Conservation (phyloP, 2,797 vertebrate genomes). For the Euphonia xanthogaster region DNA sequence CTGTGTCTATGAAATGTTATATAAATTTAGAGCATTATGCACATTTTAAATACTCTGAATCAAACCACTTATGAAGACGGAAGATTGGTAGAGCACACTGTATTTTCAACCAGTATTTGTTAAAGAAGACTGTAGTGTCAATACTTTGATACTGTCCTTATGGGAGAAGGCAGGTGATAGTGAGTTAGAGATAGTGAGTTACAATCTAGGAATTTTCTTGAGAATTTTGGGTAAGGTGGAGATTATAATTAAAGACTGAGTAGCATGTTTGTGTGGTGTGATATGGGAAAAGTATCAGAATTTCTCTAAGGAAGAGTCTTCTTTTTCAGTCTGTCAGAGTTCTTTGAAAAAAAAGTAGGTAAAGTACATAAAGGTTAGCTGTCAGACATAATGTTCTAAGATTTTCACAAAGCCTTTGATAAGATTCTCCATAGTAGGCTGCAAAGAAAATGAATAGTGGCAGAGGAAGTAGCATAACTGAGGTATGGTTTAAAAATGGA, state of each 20-base stretch:
- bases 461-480: background rate
- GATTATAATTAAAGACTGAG: background rate
- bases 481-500: background rate
- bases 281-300: background rate
- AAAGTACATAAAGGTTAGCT: background rate
- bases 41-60: background rate
- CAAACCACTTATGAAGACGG: background rate
- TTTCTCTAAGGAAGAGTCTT: background rate
- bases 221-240: background rate
- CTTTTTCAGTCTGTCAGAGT: background rate
- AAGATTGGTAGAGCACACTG: background rate
- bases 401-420: constrained; percentile 19
- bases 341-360: background rate
- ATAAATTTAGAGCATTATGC: background rate
- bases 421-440: background rate
- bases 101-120: background rate
- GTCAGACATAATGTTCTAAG: background rate
- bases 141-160: background rate
- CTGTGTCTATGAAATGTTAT: background rate
- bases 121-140: background rate
- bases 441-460: background rate
- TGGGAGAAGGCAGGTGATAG: background rate
- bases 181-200: background rate
- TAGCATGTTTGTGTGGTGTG: background rate
- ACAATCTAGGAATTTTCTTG: background rate